phyloP scores from a whole-genome alignment of 2,113 vertebrate species.

The Ptychochromis oligacanthus region DNA sequence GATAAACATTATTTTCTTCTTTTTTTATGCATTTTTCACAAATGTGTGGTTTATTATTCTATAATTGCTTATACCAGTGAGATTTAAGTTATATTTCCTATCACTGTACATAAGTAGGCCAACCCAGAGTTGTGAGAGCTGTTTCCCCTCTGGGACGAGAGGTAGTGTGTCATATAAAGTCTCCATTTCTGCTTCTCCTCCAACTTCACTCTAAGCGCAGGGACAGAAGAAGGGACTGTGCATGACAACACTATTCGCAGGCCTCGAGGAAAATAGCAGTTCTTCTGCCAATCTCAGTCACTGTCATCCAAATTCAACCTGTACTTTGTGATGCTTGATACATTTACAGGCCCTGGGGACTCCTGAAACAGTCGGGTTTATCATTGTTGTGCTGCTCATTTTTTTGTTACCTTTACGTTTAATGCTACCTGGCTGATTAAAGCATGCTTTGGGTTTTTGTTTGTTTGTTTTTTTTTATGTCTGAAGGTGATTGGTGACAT shows the following conservation, averaged over 20 bases:
- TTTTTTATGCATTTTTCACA: not conserved
- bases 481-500: slow-evolving; percentile 85
- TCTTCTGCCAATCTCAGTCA: slow-evolving; percentile 53
- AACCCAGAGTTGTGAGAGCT: slow-evolving; percentile 45
- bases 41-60: not conserved
- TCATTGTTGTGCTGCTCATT: slow-evolving; percentile 14
- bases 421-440: slow-evolving; percentile 1
- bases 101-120: slow-evolving; percentile 61
- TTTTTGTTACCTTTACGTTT: slow-evolving; percentile 9
- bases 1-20: not conserved
- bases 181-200: slow-evolving; percentile 62
- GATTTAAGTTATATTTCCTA: slow-evolving; percentile 41
- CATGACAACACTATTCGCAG: slow-evolving; percentile 51
- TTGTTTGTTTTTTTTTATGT: not conserved
- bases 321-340: slow-evolving; percentile 49
- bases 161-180: slow-evolving; percentile 64
- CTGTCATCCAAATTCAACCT: slow-evolving; percentile 59
- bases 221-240: slow-evolving; percentile 51
- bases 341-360: not conserved
- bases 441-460: not conserved
- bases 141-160: slow-evolving; percentile 60
- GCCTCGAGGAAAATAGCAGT: slow-evolving; percentile 52
- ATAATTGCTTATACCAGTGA: slow-evolving; percentile 8
- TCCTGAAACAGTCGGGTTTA: slow-evolving; percentile 29
- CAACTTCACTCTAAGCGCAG: slow-evolving; percentile 53